These are phyloP conservation scores for Malthinus seriepunctatus DNA, from an alignment of 2,888 invertebrate genomes.

Conservation along the genomic window DNA sequence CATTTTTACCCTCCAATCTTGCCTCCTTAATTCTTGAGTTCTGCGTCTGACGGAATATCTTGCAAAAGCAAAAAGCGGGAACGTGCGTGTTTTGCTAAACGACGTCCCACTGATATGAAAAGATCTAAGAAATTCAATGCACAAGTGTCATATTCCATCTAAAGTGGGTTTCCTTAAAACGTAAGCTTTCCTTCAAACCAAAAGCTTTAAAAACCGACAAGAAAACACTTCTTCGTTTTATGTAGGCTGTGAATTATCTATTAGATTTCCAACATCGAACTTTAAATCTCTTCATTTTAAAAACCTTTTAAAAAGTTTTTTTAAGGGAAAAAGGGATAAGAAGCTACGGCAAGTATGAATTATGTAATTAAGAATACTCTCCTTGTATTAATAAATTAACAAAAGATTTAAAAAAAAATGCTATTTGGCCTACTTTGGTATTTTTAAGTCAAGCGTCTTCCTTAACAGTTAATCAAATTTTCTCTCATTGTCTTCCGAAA, in stretches of 20 bases:
- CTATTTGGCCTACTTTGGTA: too few species aligned
- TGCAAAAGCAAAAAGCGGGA: slow-evolving; percentile 27
- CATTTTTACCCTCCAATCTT: slow-evolving; percentile 26
- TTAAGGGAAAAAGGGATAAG: too few species aligned
- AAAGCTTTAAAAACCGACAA: slow-evolving; percentile 1
- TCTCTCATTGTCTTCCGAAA: too few species aligned
- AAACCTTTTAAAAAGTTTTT: too few species aligned
- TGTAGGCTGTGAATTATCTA: slow-evolving; percentile 4
- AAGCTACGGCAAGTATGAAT: too few species aligned
- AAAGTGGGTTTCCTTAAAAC: slow-evolving; percentile 13
- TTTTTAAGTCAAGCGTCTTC: too few species aligned
- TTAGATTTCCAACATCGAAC: background rate
- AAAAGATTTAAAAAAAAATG: too few species aligned
- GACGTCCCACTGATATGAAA: slow-evolving; percentile 22
- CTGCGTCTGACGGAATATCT: slow-evolving; percentile 27
- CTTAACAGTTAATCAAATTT: too few species aligned
- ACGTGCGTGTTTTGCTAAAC: slow-evolving; percentile 29
- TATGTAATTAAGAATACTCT: too few species aligned
- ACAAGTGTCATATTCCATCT: slow-evolving; percentile 24
- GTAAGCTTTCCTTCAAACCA: slow-evolving; percentile 3
- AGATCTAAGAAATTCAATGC: slow-evolving; percentile 25
- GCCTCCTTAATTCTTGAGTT: slow-evolving; percentile 22
- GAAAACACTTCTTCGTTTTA: slow-evolving; percentile 2
- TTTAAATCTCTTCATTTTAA: too few species aligned
- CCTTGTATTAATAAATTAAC: too few species aligned